Base-by-base conservation (phyloP, 2,888 invertebrate genomes). In the Rhingia rostrata region DNA sequence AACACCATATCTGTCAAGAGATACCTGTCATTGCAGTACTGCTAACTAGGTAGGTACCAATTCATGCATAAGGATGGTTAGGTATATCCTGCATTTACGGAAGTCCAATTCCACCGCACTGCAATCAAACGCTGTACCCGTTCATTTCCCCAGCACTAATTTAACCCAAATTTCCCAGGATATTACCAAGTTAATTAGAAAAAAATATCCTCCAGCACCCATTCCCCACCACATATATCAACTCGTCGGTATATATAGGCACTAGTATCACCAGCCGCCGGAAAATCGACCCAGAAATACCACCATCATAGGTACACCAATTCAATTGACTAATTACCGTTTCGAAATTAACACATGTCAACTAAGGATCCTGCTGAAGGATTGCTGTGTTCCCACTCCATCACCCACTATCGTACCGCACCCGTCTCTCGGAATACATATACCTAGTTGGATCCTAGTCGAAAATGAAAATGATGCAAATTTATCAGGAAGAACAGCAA, bases 251-350 rank as follows among this genome's bases (percentile, higher is more conserved):
- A n/a, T 7, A 6, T 33, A 6, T 9, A 47, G 14, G 43, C 32
- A 63, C 49, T 51, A 51, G 47, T 6, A n/a, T 32, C 12, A 10
- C 32, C 51, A 51, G 61, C 35, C 6, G 33, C 41, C 54, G 66
- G 67, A 74, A 69, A 64, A 30, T 41, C 73, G n/a, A 79, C 63
- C 73, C 67, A 63, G 43, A 67, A 72, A 78, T 83, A 33, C 33
- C 53, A 33, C 12, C 22, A 12, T 7, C 30, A 35, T 45, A 43
- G 61, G 22, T 67, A 64, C 35, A 73, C 73, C 66, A 49, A 78
- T 80, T 75, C 84, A 84, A 84, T 84, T 84, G 84, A 84, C 84
- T 84, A 84, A 84, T 84, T 84, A 75, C 84, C 84, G 80, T 75
- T 84, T 75, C 64, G 80, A 84, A 84, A 84, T 80, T 84, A 80